phyloP scores from a whole-genome alignment of 2,888 invertebrate species.

The Pachymerium ferrugineum region DNA sequence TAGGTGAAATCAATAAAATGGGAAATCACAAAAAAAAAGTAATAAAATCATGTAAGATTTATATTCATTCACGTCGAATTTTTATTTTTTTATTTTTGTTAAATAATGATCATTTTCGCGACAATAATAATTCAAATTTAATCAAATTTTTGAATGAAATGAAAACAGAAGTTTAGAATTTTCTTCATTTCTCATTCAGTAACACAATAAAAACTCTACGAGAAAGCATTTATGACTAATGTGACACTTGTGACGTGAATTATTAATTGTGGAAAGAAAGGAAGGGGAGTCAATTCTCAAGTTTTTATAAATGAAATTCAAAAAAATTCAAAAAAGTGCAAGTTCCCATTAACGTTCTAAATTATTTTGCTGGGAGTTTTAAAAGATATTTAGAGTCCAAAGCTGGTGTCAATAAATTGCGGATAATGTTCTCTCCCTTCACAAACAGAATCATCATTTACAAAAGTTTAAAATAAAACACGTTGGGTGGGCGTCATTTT shows the following conservation, averaged over 20 bases:
- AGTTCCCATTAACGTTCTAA: background rate
- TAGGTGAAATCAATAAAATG: background rate
- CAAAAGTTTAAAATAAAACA: background rate
- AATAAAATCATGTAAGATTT: background rate
- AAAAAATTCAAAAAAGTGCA: background rate
- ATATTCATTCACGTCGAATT: no score
- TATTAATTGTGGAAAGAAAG: no score
- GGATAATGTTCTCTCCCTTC: background rate
- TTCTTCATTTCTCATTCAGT: background rate
- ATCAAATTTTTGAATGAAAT: background rate
- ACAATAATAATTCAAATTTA: no score
- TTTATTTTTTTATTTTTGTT: background rate
- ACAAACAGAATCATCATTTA: slow-evolving; percentile 9
- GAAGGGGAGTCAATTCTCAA: no score
- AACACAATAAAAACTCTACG: background rate
- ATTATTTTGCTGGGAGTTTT: background rate
- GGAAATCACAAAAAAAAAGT: background rate
- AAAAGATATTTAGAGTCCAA: background rate
- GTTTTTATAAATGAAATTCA: background rate
- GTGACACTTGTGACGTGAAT: no score
- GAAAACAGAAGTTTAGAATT: background rate
- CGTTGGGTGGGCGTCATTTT: slow-evolving; percentile 2
- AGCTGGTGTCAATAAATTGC: background rate
- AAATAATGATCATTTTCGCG: no score
- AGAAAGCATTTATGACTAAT: no score